A percentile compares a stretch with the other conserved stretches of the same genome.
Conservation (phyloP, 2,888 invertebrate genomes). For the Hirtodrosophila cameraria region DNA sequence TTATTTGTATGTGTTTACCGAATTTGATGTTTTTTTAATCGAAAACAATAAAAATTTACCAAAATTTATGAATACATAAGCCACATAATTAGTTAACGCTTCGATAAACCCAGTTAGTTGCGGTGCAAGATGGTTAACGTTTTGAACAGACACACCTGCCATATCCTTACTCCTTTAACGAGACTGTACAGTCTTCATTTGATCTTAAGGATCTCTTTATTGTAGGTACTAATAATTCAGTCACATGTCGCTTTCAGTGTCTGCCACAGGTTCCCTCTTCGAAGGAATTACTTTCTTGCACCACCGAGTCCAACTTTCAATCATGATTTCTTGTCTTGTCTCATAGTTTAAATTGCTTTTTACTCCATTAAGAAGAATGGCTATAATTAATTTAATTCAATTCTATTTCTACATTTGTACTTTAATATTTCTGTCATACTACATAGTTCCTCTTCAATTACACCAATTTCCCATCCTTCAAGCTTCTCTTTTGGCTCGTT, state of each 20-base stretch:
- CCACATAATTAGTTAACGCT: conserved; percentile 69
- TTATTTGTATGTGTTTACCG: conserved; percentile 7
- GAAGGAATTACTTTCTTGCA: too few relatives aligned
- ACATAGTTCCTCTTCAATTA: conserved; percentile 22
- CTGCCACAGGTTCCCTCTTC: too few relatives aligned
- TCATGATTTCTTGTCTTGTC: not conserved
- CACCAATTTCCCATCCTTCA: conserved; percentile 12
- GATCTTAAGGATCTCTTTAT: too few relatives aligned
- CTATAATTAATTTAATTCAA: conserved; percentile 7
- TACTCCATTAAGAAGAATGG: not conserved
- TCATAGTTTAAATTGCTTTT: conserved; percentile 4
- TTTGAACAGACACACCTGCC: conserved; percentile 34
- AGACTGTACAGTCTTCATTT: not conserved
- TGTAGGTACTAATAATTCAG: too few relatives aligned
- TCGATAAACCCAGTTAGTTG: conserved; percentile 57
- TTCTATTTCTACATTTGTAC: conserved; percentile 18
- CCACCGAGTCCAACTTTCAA: too few relatives aligned
- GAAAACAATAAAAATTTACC: conserved; percentile 68
- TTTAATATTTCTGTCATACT: not conserved
- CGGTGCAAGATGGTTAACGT: conserved; percentile 26
- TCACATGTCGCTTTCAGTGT: too few relatives aligned
- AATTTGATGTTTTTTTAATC: conserved; percentile 72
- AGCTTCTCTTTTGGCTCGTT: conserved; percentile 49
- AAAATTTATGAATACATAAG: conserved; percentile 43
- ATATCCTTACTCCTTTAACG: not conserved